These are phyloP conservation scores for Dysdera silvatica DNA, from an alignment of 1,140 invertebrate genomes.

Conservation along the genomic window DNA sequence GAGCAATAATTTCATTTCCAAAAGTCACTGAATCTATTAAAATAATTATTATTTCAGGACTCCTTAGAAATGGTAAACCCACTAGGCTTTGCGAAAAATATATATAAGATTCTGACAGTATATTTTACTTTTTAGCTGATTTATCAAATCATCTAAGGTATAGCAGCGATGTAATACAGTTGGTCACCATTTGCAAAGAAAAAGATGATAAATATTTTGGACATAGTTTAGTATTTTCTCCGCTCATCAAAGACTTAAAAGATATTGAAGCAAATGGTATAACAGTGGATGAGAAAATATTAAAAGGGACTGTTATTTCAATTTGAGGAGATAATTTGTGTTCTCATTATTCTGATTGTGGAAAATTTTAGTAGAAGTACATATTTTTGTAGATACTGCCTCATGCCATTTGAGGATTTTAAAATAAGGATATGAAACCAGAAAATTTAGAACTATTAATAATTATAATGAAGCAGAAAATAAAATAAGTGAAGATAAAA, in stretches of 20 bases:
- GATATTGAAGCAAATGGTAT: not conserved
- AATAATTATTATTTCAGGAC: conserved; percentile 11
- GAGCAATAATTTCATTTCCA: too few species aligned
- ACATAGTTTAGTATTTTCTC: not conserved
- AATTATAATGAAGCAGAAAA: not conserved
- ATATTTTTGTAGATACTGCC: not conserved
- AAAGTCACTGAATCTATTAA: too few species aligned
- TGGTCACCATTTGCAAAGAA: conserved; percentile 4
- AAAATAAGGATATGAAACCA: not conserved
- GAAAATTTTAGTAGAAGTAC: not conserved
- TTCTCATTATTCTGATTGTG: conserved; percentile 1
- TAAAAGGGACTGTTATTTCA: conserved; percentile 1
- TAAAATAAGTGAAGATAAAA: not conserved
- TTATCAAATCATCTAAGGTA: not conserved
- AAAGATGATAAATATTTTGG: conserved; percentile 9
- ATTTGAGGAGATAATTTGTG: conserved; percentile 9
- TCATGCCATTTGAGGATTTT: not conserved
- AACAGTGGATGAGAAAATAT: not conserved
- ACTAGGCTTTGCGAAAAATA: conserved; percentile 9
- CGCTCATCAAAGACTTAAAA: conserved; percentile 6
- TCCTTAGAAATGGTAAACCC: conserved; percentile 8
- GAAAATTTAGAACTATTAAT: not conserved
- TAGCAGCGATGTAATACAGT: not conserved
- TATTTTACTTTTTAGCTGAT: conserved; percentile 9
- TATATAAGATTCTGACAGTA: not conserved